Conservation (phyloP, 2,113 vertebrate genomes). For the Eurystomus gularis region DNA sequence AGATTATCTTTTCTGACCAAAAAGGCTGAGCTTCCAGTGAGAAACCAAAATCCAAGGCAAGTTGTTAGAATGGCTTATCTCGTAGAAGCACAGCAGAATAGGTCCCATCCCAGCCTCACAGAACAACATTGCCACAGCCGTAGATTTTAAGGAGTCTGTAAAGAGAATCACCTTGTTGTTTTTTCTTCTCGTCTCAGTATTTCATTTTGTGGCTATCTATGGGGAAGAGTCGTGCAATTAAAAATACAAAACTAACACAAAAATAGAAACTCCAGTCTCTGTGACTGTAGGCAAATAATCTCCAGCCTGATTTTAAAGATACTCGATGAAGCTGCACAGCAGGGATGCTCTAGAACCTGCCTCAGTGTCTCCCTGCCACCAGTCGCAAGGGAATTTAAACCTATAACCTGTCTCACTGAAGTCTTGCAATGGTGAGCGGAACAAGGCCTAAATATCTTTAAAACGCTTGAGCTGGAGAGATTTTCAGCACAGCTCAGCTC, state of each 20-base stretch:
- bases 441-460: constrained; percentile 7
- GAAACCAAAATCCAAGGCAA: background rate
- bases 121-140: background rate
- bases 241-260: too few relatives aligned
- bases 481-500: constrained; percentile 30
- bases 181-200: background rate
- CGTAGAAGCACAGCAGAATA: background rate
- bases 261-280: background rate
- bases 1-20: constrained; percentile 19
- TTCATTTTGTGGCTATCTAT: background rate
- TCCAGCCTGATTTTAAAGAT: background rate
- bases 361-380: background rate
- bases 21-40: background rate
- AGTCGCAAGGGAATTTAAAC: background rate
- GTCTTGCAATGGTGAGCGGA: background rate
- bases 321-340: background rate
- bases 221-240: background rate
- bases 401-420: background rate
- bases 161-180: background rate
- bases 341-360: background rate
- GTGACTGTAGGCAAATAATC: background rate
- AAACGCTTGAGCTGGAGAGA: constrained; percentile 2
- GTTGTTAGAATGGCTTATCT: background rate
- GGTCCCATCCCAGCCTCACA: background rate
- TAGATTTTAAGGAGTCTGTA: background rate